These are phyloP conservation scores for Diabrotica balteata DNA, from an alignment of 2,888 invertebrate species.

Conservation along the genomic window DNA sequence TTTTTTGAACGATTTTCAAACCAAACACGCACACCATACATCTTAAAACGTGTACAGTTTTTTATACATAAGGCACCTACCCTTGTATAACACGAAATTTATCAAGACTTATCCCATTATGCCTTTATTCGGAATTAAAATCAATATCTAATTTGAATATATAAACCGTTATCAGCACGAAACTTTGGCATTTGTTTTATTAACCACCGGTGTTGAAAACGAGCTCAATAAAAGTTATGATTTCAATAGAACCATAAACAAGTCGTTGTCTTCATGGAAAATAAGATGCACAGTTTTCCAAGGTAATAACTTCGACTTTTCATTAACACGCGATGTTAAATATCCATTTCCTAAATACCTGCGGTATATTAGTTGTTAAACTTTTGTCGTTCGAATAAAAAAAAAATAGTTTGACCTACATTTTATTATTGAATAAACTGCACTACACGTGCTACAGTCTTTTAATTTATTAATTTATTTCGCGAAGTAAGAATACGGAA, in stretches of 20 bases:
- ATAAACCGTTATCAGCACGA: conserved; percentile 24
- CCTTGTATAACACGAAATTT: too few species aligned
- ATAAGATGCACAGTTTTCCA: conserved; percentile 22
- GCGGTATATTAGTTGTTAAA: not conserved
- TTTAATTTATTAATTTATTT: too few species aligned
- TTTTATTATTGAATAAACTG: too few species aligned
- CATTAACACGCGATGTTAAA: conserved; percentile 20
- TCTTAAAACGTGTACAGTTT: not conserved
- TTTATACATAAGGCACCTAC: not conserved
- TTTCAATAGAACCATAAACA: conserved; percentile 28
- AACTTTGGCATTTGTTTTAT: conserved; percentile 24
- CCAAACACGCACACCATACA: not conserved
- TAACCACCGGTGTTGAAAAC: conserved; percentile 16
- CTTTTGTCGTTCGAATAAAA: too few species aligned
- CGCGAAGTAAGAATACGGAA: too few species aligned
- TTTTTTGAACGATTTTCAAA: not conserved
- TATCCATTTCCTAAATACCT: conserved; percentile 12
- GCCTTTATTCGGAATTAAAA: conserved; percentile 3
- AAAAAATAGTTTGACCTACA: too few species aligned
- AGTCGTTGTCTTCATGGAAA: conserved; percentile 16
- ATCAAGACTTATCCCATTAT: not conserved
- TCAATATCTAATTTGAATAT: conserved; percentile 28
- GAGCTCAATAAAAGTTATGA: conserved; percentile 23
- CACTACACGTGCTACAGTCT: too few species aligned
- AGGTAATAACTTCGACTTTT: conserved; percentile 13